phyloP scores from a whole-genome alignment of 2,113 vertebrate species.

The Acrocephalus arundinaceus region DNA sequence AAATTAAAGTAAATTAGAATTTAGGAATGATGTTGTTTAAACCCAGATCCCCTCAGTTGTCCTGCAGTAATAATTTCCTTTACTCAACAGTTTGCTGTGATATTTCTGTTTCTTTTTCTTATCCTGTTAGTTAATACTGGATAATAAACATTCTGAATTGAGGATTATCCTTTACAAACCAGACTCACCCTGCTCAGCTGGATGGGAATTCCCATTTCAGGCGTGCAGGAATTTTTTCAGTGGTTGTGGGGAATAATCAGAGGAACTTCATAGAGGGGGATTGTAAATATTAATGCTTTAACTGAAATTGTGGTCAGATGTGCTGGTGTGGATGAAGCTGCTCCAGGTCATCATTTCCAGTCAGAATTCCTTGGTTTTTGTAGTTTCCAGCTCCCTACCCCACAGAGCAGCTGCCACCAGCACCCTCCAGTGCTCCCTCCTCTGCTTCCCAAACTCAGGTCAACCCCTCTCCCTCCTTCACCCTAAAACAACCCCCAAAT shows the following conservation, averaged over 20 bases:
- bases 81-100: neutral
- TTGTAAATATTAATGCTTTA: neutral
- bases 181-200: neutral
- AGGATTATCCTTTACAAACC: neutral
- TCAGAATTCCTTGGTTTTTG: fast-evolving
- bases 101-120: neutral
- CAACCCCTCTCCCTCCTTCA: neutral
- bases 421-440: neutral
- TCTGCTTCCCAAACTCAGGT: neutral
- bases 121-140: fast-evolving
- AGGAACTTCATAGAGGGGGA: neutral
- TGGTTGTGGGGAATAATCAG: neutral
- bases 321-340: neutral
- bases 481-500: neutral
- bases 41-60: neutral
- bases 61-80: neutral
- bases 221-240: neutral
- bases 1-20: neutral
- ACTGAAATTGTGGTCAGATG: neutral
- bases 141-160: neutral
- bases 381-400: neutral
- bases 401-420: neutral
- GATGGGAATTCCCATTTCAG: neutral
- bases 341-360: neutral
- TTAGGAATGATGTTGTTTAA: neutral